These are phyloP conservation scores for Coptodon rendalli DNA, from an alignment of 2,113 vertebrate genomes.

Conservation along the genomic window DNA sequence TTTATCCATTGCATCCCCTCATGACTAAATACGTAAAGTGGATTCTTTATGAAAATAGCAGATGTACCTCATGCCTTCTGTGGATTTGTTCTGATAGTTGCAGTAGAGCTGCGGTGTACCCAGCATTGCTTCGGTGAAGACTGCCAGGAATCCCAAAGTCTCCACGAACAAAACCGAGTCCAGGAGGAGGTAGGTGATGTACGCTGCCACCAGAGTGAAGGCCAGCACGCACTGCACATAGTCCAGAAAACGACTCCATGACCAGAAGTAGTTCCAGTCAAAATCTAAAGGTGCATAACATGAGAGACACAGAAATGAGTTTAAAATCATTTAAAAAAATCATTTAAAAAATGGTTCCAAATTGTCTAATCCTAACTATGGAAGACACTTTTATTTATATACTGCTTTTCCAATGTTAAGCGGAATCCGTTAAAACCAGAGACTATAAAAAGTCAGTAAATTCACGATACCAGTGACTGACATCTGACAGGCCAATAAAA, in stretches of 20 bases:
- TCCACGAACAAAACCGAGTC: conserved; percentile 89
- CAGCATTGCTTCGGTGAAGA: conserved; percentile 93
- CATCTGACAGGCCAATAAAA: neutral
- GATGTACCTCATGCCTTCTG: conserved; percentile 92
- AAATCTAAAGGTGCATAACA: conserved; percentile 76
- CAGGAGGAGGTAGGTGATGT: conserved; percentile 90
- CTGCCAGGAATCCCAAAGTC: conserved; percentile 87
- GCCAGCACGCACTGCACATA: conserved; percentile 89
- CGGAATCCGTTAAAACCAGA: neutral
- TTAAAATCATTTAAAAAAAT: neutral
- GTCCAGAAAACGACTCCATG: conserved; percentile 90
- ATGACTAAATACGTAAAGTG: neutral
- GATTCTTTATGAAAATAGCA: neutral
- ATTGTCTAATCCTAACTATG: neutral
- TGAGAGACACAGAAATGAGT: neutral
- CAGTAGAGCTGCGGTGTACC: conserved; percentile 91
- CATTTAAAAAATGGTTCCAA: neutral
- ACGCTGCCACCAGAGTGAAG: conserved; percentile 84
- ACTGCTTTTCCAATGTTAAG: neutral
- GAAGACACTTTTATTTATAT: neutral
- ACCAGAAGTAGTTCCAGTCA: conserved; percentile 91
- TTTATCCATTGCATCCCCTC: neutral
- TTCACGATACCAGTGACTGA: neutral
- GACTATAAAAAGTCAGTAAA: neutral
- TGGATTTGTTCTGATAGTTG: conserved; percentile 89